Evolutionary conservation across 2,888 invertebrate genomes (phyloP).

Genomic region (Automeris io): DNA sequence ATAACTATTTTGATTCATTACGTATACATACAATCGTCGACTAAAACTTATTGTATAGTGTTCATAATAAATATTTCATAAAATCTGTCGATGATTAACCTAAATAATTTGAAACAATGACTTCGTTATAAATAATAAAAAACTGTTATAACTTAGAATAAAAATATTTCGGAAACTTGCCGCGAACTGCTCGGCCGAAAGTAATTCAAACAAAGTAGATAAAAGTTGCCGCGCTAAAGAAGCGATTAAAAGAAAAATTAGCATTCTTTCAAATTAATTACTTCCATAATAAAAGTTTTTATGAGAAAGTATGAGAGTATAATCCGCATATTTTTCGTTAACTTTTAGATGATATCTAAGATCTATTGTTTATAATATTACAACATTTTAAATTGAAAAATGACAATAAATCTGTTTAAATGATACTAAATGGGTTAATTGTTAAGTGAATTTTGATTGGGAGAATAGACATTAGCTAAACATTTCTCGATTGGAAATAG

Average conservation of each 20-base stretch:
- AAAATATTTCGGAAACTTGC: constrained; percentile 50
- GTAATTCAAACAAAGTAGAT: constrained; percentile 74
- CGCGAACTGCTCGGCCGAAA: constrained; percentile 57
- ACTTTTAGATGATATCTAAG: constrained; percentile 29
- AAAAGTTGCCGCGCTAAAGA: constrained; percentile 70
- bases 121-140: constrained; percentile 32
- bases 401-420: too few species aligned
- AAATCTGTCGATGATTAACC: constrained; percentile 6
- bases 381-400: background rate
- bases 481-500: too few species aligned
- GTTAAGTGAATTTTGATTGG: too few species aligned
- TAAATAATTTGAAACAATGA: constrained; percentile 24
- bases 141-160: constrained; percentile 39
- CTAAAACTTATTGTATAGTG: too few species aligned
- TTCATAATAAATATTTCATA: too few species aligned
- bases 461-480: too few species aligned
- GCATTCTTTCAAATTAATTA: constrained; percentile 75
- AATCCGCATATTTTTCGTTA: constrained; percentile 42
- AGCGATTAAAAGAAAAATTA: constrained; percentile 74
- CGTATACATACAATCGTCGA: too few species aligned
- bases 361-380: constrained; percentile 20
- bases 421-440: too few species aligned
- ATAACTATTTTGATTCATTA: too few species aligned
- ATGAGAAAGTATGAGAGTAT: constrained; percentile 48
- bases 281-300: constrained; percentile 66